Percentiles rank a stretch among this genome's conserved stretches.
These are phyloP conservation scores for Catharus bicknelli DNA, from an alignment of 2,113 vertebrate genomes.

Conservation along the genomic window DNA sequence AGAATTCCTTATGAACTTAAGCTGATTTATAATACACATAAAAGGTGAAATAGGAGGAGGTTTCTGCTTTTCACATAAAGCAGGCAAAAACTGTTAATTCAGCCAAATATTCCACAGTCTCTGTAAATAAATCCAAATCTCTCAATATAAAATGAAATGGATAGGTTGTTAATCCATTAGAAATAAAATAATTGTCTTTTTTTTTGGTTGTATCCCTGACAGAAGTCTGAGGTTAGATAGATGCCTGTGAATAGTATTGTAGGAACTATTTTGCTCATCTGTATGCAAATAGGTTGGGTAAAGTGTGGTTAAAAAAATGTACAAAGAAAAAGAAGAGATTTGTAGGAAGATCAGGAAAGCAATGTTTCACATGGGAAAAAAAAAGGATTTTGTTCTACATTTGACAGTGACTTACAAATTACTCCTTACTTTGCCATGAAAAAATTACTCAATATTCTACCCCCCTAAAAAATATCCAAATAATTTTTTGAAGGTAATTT, in stretches of 20 bases:
- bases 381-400: neutral
- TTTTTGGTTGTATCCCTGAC: neutral
- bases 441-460: neutral
- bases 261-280: slow-evolving; percentile 7
- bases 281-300: neutral
- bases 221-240: neutral
- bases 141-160: neutral
- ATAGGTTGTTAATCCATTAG: slow-evolving; percentile 18
- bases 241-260: neutral
- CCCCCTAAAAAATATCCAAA: neutral
- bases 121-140: slow-evolving; percentile 21
- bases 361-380: neutral
- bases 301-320: neutral
- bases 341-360: slow-evolving; percentile 19
- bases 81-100: slow-evolving; percentile 48
- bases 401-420: slow-evolving; percentile 20
- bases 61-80: slow-evolving; percentile 17
- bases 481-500: neutral
- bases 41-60: neutral
- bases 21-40: slow-evolving; percentile 44
- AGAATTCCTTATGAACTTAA: slow-evolving; percentile 2
- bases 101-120: neutral
- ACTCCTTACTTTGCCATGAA: neutral
- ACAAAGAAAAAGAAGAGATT: slow-evolving; percentile 24
- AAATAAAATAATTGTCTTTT: neutral